A percentile compares a stretch with the other conserved stretches of the same genome.
Conservation (phyloP, 2,113 vertebrate species). For the Menidia beryllina region DNA sequence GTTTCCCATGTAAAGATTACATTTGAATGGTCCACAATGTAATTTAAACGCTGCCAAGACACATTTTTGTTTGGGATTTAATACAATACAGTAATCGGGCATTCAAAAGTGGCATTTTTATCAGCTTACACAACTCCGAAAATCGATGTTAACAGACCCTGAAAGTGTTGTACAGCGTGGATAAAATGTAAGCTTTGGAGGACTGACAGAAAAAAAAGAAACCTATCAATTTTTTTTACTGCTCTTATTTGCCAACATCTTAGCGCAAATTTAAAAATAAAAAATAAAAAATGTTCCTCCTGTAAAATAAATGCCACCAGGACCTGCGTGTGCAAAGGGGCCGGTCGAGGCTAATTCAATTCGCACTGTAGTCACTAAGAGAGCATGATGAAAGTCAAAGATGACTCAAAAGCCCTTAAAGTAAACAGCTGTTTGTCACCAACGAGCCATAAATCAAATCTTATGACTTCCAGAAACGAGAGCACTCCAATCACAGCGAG, state of each 20-base stretch:
- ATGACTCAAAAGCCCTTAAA: conserved; percentile 25
- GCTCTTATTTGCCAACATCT: background rate
- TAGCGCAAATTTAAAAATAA: background rate
- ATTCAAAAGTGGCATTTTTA: conserved; percentile 8
- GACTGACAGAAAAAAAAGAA: background rate
- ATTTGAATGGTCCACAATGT: conserved; percentile 31
- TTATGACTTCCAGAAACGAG: conserved; percentile 39
- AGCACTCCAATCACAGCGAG: conserved; percentile 42
- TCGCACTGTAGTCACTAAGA: background rate
- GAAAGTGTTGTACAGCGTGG: background rate
- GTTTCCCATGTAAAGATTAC: conserved; percentile 41
- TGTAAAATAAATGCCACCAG: background rate
- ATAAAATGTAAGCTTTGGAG: conserved; percentile 13
- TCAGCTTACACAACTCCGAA: background rate
- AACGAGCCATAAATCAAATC: conserved; percentile 32
- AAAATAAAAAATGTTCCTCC: too few species aligned
- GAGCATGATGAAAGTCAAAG: conserved; percentile 17
- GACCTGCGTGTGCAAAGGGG: conserved; percentile 10
- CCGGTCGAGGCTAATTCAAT: background rate
- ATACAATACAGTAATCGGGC: conserved; percentile 8
- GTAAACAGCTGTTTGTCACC: conserved; percentile 28
- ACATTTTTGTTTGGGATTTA: conserved; percentile 23
- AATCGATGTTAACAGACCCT: background rate
- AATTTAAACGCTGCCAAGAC: conserved; percentile 31
- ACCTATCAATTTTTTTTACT: background rate